Base-by-base conservation (phyloP, 2,113 vertebrate genomes). In the Solea senegalensis region DNA sequence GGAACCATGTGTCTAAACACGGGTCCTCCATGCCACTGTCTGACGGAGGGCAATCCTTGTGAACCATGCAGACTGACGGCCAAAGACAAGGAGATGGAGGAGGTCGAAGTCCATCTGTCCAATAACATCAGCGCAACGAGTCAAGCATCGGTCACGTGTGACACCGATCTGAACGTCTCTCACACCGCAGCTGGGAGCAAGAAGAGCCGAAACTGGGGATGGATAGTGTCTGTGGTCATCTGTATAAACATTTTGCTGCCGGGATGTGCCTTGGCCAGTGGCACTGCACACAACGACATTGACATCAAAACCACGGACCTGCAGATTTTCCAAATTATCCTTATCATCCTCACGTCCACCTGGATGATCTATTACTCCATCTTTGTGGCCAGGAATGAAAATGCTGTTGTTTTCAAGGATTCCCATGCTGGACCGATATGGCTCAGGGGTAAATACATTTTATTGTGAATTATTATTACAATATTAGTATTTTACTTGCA, bases 381-480 rank as follows among this genome's bases (percentile, higher is more conserved):
- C 0, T 82, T 88, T 83, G 95, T 93, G 0, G 77, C 85, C 46
- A 93, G 86, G 6, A 69, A 65, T 59, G 87, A 93, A 0, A 78
- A 83, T 0, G 95, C 95, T 1, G 87, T 97, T 27, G 90, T 88
- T 7, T 94, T 94, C 82, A 95, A 90, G 74, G 98, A 99, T 56
- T 75, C 88, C 10, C 96, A 98, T 0, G 97, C 97, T 0, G 96
- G 96, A 8, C 96, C 97, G 45, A 76, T 98, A 57, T 99, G 98
- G 98, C 95, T 98, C 43, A 94, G 95, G 94, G 96, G 98, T 99
- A 69, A 69, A 85, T 46, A 3, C 46, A 12, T 46, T 46, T 10
- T 15, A 1, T 1, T 8, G 10, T 48, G 1, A 13, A 11, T 48
- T 14, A 48, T 12, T 45, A 12, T 45, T 12, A 13, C 1, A 11